Evolutionary conservation across 1,140 invertebrate genomes (phyloP), one percentile per base, ranked within the genome.

Genomic region (Latrodectus geometricus): DNA sequence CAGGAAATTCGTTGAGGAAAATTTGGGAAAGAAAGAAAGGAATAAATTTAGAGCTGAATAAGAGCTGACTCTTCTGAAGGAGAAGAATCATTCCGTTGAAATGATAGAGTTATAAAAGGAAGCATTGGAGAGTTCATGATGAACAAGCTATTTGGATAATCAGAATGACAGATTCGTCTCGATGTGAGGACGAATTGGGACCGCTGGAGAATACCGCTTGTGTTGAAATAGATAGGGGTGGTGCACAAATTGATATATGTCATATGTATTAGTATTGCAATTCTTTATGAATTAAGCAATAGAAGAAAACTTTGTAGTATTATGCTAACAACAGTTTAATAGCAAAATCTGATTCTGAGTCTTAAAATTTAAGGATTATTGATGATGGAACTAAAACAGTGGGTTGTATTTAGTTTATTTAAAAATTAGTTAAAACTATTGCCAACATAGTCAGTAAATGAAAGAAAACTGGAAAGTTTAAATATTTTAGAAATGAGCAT

Each of bases 71-170:
- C 12, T 23, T 23, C 68, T 11, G 11, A n/a, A 17, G 21, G 68
- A 70, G 9, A 70, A n/a, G 68, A 70, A 23, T 20, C 14, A 70
- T 35, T 35, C 35, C 35, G 35, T 35, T 20, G 68, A 70, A n/a
- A 70, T 12, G 20, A 20, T 17, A 70, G 68, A 70, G 68, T 70
- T 70, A 70, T 70, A 70, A 70, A 70, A 70, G 68, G 68, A 70
- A 23, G 20, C 68, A 17, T 23, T 12, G 11, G 21, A n/a, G 68
- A 20, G 21, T 23, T 23, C 68, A 11, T 20, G 68, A 70, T 70
- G 68, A 70, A 70, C 68, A 70, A 70, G 68, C 68, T 20, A 20
- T 12, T 70, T 23, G 68, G 17, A 70, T 70, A 70, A 70, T 70
- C 68, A 70, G 68, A 20, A 11, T 70, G 68, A 70, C 68, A 70